A percentile compares a stretch with the other conserved stretches of the same genome.
Evolutionary conservation across 2,113 vertebrate genomes (phyloP).

Genomic region (Felis chaus): DNA sequence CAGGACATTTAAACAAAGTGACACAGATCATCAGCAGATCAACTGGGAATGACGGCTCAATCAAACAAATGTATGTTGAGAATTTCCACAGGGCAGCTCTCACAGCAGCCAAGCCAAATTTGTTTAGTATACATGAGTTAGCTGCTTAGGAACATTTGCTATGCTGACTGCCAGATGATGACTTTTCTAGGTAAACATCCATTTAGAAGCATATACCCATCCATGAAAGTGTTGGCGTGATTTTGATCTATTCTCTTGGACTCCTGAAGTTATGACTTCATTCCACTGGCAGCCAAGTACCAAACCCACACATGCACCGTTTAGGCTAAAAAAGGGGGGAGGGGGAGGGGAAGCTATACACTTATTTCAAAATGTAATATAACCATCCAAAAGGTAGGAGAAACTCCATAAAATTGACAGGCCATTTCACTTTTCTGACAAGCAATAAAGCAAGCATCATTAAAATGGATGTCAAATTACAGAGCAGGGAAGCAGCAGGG

Average conservation of each 20-base stretch:
- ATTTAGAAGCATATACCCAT: constrained; percentile 84
- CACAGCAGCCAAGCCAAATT: constrained; percentile 89
- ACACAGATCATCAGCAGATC: constrained; percentile 92
- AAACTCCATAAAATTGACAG: constrained; percentile 78
- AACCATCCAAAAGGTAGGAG: constrained; percentile 75
- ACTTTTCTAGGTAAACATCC: constrained; percentile 89
- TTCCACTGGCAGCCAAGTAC: constrained; percentile 71
- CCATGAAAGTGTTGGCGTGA: constrained; percentile 79
- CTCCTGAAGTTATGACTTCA: constrained; percentile 81
- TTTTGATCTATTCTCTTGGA: constrained; percentile 81
- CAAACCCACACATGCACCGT: constrained; percentile 61
- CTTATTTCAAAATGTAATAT: constrained; percentile 74
- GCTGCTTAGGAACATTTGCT: constrained; percentile 87
- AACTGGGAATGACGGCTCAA: constrained; percentile 91
- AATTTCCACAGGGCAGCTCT: constrained; percentile 89
- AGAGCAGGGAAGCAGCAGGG: constrained; percentile 64
- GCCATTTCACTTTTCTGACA: constrained; percentile 80
- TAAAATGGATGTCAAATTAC: constrained; percentile 81
- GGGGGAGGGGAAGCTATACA: constrained; percentile 25
- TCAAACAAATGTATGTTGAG: constrained; percentile 92
- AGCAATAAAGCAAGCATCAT: constrained; percentile 79
- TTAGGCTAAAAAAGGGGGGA: constrained; percentile 61
- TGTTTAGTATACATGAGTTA: constrained; percentile 90
- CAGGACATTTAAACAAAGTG: constrained; percentile 92
- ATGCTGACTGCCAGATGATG: constrained; percentile 87